phyloP scores from a whole-genome alignment of 2,888 invertebrate species.

The Esperia sulphurella region DNA sequence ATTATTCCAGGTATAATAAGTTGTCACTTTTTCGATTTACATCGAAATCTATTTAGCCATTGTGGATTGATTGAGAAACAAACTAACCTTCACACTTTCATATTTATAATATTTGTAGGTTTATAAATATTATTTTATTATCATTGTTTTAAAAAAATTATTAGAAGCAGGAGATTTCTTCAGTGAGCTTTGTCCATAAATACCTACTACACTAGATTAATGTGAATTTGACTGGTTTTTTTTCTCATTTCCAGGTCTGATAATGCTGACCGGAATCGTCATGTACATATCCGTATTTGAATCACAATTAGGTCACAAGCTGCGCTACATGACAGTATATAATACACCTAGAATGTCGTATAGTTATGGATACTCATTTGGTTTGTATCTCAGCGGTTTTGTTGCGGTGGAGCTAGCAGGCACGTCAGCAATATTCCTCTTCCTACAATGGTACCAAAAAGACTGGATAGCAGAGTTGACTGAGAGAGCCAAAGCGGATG shows the following conservation, averaged over 20 bases:
- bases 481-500: conserved; percentile 71
- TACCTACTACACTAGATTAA: background rate
- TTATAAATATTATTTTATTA: too few relatives aligned
- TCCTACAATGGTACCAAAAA: conserved; percentile 88
- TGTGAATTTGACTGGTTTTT: background rate
- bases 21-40: too few relatives aligned
- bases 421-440: conserved; percentile 91
- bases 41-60: too few relatives aligned
- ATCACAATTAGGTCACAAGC: conserved; percentile 92
- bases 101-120: too few relatives aligned
- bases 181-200: too few relatives aligned
- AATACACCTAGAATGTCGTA: conserved; percentile 90
- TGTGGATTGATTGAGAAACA: too few relatives aligned
- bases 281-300: conserved; percentile 96
- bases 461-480: conserved; percentile 79
- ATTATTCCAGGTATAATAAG: too few relatives aligned
- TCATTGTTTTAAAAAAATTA: too few relatives aligned
- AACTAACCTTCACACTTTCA: too few relatives aligned
- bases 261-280: conserved; percentile 94
- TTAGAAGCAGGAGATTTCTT: too few relatives aligned
- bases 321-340: conserved; percentile 88
- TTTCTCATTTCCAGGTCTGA: conserved; percentile 82
- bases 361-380: conserved; percentile 92
- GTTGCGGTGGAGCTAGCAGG: conserved; percentile 91
- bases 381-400: conserved; percentile 91